Conservation (phyloP, 2,888 invertebrate genomes). For the Neoscelio sp. region DNA sequence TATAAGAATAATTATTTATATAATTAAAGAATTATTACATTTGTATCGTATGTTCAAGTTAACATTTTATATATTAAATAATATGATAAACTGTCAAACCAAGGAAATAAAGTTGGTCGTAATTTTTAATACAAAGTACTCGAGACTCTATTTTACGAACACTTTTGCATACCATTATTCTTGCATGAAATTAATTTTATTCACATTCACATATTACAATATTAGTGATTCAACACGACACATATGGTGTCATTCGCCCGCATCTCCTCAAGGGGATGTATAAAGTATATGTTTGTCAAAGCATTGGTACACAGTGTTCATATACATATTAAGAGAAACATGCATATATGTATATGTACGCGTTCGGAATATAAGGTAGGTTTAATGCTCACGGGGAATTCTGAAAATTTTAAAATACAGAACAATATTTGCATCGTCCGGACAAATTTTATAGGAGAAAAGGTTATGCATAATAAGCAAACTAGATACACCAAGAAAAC, state of each 20-base stretch:
- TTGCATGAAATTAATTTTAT: conserved; percentile 71
- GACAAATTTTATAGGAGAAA: conserved; percentile 50
- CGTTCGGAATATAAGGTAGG: conserved; percentile 56
- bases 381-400: conserved; percentile 54
- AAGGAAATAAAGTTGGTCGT: too few relatives aligned
- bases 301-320: conserved; percentile 62
- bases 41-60: too few relatives aligned
- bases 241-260: conserved; percentile 80
- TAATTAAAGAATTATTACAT: too few relatives aligned
- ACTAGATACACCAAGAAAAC: background rate
- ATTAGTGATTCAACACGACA: conserved; percentile 79
- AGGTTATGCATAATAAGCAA: conserved; percentile 52
- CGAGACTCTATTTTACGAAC: conserved; percentile 25
- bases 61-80: too few relatives aligned
- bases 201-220: conserved; percentile 78
- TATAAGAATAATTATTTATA: too few relatives aligned
- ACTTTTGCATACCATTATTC: conserved; percentile 39
- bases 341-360: conserved; percentile 66
- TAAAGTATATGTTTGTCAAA: conserved; percentile 71
- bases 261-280: conserved; percentile 78
- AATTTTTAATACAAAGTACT: conserved; percentile 4
- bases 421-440: conserved; percentile 57
- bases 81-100: too few relatives aligned
- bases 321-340: conserved; percentile 67
- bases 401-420: conserved; percentile 62